phyloP scores from a whole-genome alignment of 2,888 invertebrate species.

The Pachycephus smyrnensis region DNA sequence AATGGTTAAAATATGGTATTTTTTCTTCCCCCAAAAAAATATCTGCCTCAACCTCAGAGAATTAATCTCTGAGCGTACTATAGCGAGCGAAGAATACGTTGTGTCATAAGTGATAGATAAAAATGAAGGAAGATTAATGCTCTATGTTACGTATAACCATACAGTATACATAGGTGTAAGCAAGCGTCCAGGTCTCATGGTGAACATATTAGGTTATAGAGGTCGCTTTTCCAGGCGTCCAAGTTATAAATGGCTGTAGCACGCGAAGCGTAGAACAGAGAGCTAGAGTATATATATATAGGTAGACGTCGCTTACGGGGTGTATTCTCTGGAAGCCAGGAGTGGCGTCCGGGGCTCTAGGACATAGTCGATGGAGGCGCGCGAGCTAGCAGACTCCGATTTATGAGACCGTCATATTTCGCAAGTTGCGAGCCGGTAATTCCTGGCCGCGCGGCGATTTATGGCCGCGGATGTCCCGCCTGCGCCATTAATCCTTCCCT shows the following conservation, averaged over 20 bases:
- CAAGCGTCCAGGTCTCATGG: slow-evolving; percentile 2
- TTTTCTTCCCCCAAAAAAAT: neutral
- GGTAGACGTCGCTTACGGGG: neutral
- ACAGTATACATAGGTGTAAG: neutral
- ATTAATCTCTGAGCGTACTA: neutral
- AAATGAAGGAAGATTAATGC: neutral
- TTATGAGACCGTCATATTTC: slow-evolving; percentile 73
- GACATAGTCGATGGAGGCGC: slow-evolving; percentile 58
- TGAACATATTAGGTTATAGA: slow-evolving; percentile 49
- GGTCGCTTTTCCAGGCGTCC: slow-evolving; percentile 48
- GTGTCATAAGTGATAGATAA: neutral
- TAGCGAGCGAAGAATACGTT: neutral
- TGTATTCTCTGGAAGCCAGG: neutral
- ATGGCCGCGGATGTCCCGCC: slow-evolving; percentile 70
- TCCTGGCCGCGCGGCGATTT: slow-evolving; percentile 71
- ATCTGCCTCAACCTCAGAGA: neutral
- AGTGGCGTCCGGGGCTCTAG: slow-evolving; percentile 40
- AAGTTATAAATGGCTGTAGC: slow-evolving; percentile 50
- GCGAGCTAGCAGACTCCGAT: slow-evolving; percentile 67
- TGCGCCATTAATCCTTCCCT: slow-evolving; percentile 67
- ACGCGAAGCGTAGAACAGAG: slow-evolving; percentile 50
- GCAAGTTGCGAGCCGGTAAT: slow-evolving; percentile 73
- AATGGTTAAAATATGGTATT: neutral
- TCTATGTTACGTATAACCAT: neutral
- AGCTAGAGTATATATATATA: neutral